phyloP scores from a whole-genome alignment of 2,113 vertebrate genomes.

The Syrrhaptes paradoxus region DNA sequence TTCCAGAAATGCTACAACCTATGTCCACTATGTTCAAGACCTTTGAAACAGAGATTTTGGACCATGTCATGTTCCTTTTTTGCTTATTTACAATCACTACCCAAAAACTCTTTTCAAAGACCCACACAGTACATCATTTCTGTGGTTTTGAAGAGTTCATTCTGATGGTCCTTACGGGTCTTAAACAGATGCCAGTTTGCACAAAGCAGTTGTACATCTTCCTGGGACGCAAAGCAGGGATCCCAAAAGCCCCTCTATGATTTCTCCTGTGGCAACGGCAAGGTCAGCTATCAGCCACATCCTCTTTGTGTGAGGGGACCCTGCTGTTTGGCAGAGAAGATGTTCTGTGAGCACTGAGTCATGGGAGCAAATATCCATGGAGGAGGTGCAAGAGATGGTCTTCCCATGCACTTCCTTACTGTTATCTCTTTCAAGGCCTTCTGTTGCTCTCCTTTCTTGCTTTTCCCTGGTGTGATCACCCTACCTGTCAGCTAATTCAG shows the following conservation, averaged over 20 bases:
- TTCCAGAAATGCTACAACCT: background rate
- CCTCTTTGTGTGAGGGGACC: background rate
- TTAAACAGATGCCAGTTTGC: background rate
- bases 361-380: background rate
- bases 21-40: background rate
- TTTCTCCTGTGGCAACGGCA: background rate
- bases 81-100: background rate
- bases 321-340: background rate
- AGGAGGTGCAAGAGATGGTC: background rate
- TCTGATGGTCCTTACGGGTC: background rate
- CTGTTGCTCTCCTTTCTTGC: background rate
- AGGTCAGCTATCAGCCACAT: background rate
- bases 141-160: background rate
- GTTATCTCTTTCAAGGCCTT: background rate
- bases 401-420: background rate
- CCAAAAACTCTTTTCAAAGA: background rate
- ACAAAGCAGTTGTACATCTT: background rate
- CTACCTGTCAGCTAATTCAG: background rate
- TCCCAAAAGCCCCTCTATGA: background rate
- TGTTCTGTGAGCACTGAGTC: background rate
- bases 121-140: fast-evolving
- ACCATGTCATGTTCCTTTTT: background rate
- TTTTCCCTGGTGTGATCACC: background rate
- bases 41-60: background rate
- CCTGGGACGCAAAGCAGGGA: background rate